Evolutionary conservation across 2,888 invertebrate species (phyloP), one percentile per base, ranked within the genome.

Genomic region (Brenthis daphne): DNA sequence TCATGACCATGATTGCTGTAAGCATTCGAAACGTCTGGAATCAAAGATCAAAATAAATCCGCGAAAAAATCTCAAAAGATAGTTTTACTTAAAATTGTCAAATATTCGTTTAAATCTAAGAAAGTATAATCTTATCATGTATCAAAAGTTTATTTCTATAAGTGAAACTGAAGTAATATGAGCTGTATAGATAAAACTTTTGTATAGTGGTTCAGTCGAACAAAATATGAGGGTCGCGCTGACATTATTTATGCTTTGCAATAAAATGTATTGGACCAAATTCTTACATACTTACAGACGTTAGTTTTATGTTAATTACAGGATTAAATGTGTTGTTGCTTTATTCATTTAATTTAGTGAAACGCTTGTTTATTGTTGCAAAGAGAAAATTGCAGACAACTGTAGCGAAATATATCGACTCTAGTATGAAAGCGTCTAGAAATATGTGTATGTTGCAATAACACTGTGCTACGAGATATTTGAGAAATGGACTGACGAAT

Each of bases 181-280:
- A 74, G 70, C 72, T 76, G 37, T 43, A 8, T 43, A 43, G 37
- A 75, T 76, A 79, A 76, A 77, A 77, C 75, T 79, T 78, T 75
- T 77, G 79, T 80, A 77, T 79, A 77, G 74, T 77, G 77, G 20
- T 20, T 20, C 20, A 20, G 20, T 20, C 20, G 78, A 80, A 78
- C 78, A 75, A 81, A 82, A 80, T 81, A 82, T 80, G 80, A 79
- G 78, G 81, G 80, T 81, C 80, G 73, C 73, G 80, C 77, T 79
- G 79, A 79, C 80, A 79, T 80, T 80, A 80, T 82, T 81, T 81
- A 82, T 80, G 2, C 16, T 12, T 37, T 57, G 5, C 0, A 43
- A 47, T 47, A 58, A 2, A 47, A 47, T 24, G 37, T 81, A 80
- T 80, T 69, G 65, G 58, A 72, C 65, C 69, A 71, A 67, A 70